Conservation (phyloP, 2,888 invertebrate genomes). For the Tortricodes alternella region DNA sequence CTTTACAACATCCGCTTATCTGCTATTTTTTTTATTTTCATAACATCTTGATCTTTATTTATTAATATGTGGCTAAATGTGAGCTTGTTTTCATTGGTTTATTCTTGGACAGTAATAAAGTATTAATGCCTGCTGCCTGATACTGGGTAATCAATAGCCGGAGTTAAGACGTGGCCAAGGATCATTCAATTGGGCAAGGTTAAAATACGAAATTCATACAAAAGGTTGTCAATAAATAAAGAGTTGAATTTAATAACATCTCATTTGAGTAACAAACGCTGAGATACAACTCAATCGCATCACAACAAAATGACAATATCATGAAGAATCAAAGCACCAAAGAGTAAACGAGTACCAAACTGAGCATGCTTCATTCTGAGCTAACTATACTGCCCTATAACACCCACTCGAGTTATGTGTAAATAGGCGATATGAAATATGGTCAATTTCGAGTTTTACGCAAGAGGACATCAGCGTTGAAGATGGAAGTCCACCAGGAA, state of each 20-base stretch:
- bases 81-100: slow-evolving; percentile 17
- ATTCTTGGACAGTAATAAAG: slow-evolving; percentile 15
- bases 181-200: slow-evolving; percentile 12
- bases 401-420: slow-evolving; percentile 14
- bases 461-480: slow-evolving; percentile 21
- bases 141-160: not conserved
- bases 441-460: slow-evolving; percentile 17
- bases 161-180: slow-evolving; percentile 5
- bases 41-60: slow-evolving; percentile 7
- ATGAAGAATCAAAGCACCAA: not conserved
- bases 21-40: slow-evolving; percentile 1
- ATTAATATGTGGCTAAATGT: slow-evolving; percentile 13
- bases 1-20: slow-evolving; percentile 1
- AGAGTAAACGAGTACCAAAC: not conserved
- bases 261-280: too few relatives aligned
- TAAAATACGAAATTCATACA: not conserved
- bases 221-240: too few relatives aligned
- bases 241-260: too few relatives aligned
- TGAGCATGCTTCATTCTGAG: not conserved
- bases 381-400: not conserved
- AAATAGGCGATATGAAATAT: slow-evolving; percentile 21
- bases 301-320: not conserved
- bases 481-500: slow-evolving; percentile 27
- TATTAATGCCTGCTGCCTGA: slow-evolving; percentile 8
- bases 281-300: too few relatives aligned